Conservation (phyloP, 92 coral and sea anemone species). For the Palythoa heliodiscus region DNA sequence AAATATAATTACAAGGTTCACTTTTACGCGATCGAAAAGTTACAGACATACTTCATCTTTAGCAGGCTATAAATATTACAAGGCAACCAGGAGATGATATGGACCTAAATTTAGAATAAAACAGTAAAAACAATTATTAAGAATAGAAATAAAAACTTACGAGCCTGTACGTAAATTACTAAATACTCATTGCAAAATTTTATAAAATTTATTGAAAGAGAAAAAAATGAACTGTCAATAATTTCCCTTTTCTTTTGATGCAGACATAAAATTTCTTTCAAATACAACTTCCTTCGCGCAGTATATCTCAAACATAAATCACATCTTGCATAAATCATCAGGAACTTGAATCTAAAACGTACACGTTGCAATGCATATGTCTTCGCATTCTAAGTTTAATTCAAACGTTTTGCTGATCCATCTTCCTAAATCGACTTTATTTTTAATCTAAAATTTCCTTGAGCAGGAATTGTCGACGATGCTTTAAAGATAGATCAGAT, state of each 20-base stretch:
- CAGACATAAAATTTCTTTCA: neutral
- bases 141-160: no score
- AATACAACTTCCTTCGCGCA: neutral
- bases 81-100: no score
- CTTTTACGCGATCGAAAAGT: no score
- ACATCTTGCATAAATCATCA: slow-evolving; percentile 28
- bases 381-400: slow-evolving; percentile 1
- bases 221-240: no score
- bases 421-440: neutral
- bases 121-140: no score
- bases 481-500: slow-evolving; percentile 16
- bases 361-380: slow-evolving; percentile 22
- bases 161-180: no score
- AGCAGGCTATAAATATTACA: no score
- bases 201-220: neutral
- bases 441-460: neutral
- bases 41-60: no score
- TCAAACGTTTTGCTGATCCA: neutral
- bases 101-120: no score
- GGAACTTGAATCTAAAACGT: neutral
- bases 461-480: neutral
- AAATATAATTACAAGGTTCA: no score
- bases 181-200: neutral
- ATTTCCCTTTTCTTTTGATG: neutral
- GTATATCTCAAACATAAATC: slow-evolving; percentile 1